Conservation (phyloP, 2,797 vertebrate genomes). For the Helicolenus hilgendorfi region DNA sequence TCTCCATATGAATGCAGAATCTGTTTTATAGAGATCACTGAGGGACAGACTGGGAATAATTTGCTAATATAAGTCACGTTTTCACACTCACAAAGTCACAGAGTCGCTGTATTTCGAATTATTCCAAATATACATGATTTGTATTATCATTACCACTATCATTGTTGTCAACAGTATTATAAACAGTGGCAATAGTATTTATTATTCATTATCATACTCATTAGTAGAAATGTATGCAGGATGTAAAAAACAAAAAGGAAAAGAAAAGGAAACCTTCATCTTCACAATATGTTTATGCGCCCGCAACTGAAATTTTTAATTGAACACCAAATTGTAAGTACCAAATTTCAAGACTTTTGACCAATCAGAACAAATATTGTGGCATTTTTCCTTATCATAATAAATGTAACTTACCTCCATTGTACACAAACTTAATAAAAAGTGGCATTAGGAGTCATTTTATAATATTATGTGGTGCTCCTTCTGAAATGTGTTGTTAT, state of each 20-base stretch:
- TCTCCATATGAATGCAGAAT: too few relatives aligned
- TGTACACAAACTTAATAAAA: constrained; percentile 44
- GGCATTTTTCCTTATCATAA: too few relatives aligned
- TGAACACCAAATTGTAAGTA: too few relatives aligned
- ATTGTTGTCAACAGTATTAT: not conserved
- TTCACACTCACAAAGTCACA: constrained; percentile 82
- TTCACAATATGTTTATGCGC: not conserved
- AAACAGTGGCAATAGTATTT: not conserved
- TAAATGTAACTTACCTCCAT: constrained; percentile 46
- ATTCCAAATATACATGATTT: constrained; percentile 7
- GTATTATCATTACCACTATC: not conserved
- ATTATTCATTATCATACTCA: not conserved
- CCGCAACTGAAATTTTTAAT: too few relatives aligned
- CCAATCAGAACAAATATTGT: too few relatives aligned
- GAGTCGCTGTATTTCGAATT: not conserved
- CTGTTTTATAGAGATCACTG: too few relatives aligned
- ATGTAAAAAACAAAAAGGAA: not conserved
- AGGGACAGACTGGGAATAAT: constrained; percentile 89
- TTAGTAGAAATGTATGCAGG: not conserved
- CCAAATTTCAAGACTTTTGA: too few relatives aligned
- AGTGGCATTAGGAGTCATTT: constrained; percentile 57
- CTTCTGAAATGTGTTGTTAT: constrained; percentile 23
- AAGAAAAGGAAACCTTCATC: not conserved
- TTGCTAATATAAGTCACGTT: constrained; percentile 66
- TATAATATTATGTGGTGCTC: constrained; percentile 41